Conservation (phyloP, 2,888 invertebrate genomes). For the Reticulitermes lucifugus region DNA sequence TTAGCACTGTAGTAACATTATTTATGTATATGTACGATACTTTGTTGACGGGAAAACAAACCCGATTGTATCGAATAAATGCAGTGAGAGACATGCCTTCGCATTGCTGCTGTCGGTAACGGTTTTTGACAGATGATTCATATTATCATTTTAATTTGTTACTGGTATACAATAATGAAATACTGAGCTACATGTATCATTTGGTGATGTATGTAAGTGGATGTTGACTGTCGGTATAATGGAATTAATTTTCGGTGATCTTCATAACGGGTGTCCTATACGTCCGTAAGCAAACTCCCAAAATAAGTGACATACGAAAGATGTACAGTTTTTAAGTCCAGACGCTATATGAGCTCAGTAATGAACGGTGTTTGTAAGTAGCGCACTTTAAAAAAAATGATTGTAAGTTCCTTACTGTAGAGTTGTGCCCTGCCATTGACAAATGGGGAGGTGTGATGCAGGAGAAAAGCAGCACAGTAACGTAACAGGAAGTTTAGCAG, state of each 20-base stretch:
- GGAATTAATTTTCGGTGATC: neutral
- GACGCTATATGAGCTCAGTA: no score
- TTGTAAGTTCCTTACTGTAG: no score
- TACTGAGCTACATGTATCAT: neutral
- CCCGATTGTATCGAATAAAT: neutral
- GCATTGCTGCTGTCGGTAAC: neutral
- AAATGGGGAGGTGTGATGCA: no score
- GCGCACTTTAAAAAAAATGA: no score
- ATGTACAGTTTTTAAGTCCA: no score
- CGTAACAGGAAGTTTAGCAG: no score
- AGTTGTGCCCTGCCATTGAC: no score
- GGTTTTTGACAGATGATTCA: neutral
- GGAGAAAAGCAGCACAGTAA: no score
- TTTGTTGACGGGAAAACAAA: neutral
- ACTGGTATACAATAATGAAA: neutral
- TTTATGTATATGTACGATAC: neutral
- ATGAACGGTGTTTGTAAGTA: no score
- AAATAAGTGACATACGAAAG: no score
- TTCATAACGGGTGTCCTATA: neutral
- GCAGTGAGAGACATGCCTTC: neutral
- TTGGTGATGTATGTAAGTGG: neutral
- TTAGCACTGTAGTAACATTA: neutral
- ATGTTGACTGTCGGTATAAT: neutral
- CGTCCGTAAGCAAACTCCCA: no score
- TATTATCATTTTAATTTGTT: conserved; percentile 10